Conservation (phyloP, 2,797 vertebrate species). For the Cryptoblepharus egeriae region DNA sequence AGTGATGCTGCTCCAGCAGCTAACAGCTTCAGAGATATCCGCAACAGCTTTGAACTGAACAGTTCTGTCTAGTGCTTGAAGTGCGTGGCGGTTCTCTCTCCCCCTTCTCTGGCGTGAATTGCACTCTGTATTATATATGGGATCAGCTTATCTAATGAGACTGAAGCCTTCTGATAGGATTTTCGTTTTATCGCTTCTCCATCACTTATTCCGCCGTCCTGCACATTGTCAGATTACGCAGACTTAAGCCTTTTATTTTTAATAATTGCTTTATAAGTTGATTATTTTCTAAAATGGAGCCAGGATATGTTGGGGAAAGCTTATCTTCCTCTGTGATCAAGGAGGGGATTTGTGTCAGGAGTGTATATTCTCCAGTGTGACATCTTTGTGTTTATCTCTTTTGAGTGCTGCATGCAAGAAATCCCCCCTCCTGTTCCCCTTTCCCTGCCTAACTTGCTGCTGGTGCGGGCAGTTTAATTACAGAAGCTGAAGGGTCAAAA, state of each 20-base stretch:
- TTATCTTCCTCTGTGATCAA: slow-evolving; percentile 21
- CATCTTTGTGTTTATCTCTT: neutral
- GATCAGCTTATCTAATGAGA: slow-evolving; percentile 36
- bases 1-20: neutral
- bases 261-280: slow-evolving; percentile 57
- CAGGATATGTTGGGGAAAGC: neutral
- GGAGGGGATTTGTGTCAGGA: slow-evolving; percentile 43
- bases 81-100: fast-evolving
- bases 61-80: neutral
- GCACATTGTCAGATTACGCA: slow-evolving; percentile 50
- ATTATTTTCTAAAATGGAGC: slow-evolving; percentile 25
- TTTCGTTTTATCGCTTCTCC: slow-evolving; percentile 21
- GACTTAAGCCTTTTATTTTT: slow-evolving; percentile 47
- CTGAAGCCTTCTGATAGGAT: slow-evolving; percentile 34
- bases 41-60: slow-evolving; percentile 14
- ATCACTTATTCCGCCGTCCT: slow-evolving; percentile 7
- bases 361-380: slow-evolving; percentile 37
- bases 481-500: slow-evolving; percentile 76
- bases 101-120: neutral
- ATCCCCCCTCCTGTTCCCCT: neutral
- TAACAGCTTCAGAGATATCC: fast-evolving
- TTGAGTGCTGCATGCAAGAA: fast-evolving
- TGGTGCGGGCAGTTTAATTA: slow-evolving; percentile 78
- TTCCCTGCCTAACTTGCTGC: slow-evolving; percentile 70
- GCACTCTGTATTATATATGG: slow-evolving; percentile 11